Evolutionary conservation across 2,797 vertebrate species (phyloP), one percentile per base, ranked within the genome.

Genomic region (Lithobates sylvaticus): DNA sequence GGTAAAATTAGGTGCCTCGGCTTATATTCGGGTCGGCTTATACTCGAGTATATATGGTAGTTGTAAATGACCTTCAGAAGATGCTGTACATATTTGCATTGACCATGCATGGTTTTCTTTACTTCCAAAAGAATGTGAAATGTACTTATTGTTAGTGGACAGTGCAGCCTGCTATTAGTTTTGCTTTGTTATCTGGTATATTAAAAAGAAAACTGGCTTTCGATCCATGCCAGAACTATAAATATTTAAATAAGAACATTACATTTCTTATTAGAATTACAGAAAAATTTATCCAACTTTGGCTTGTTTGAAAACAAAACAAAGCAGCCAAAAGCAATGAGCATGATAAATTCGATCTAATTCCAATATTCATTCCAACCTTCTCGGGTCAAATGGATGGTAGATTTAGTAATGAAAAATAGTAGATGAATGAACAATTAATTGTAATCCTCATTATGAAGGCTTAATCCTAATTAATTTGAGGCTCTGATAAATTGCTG

Each of bases 391-490:
- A 94, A 93, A 91, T 36, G 84, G 87, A 90, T 91, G 89, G 61
- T 86, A 90, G 87, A 84, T 34, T 89, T 90, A 91, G 81, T 89
- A 77, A 91, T 23, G 10, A 90, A 89, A 90, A 80, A 80, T 90
- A 89, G 73, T 82, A 93, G 86, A 90, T 88, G 67, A 92, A 92
- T 89, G 75, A 91, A 93, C 89, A 93, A 91, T 92, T 93, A 94
- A 88, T 44, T 76, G 34, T 87, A 92, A 91, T 92, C 81, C 84
- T 70, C 29, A 91, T 89, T 93, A 92, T 86, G 78, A 88, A 93
- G 90, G 58, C 90, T 91, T 90, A 93, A 92, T 92, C 84, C 89
- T 90, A 91, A 92, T 91, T 93, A 92, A 92, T 92, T 91, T 93
- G 74, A 90, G 91, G 90, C 80, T 88, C 80, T 89, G 82, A 93